Evolutionary conservation across 2,113 vertebrate species (phyloP).

Genomic region (Phocoena phocoena): DNA sequence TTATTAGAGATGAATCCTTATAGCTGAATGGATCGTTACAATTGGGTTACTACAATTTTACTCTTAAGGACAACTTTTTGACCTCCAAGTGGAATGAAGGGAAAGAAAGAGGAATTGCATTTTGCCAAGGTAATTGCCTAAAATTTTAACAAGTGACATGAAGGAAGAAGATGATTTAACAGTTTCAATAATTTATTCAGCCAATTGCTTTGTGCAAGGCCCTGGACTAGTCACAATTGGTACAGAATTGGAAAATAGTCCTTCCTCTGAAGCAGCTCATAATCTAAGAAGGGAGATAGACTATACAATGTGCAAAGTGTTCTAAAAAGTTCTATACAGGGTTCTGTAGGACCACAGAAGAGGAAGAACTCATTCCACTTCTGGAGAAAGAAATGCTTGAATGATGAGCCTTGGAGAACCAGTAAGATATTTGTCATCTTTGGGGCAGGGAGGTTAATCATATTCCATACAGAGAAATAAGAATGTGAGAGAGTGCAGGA

Average conservation of each 20-base stretch:
- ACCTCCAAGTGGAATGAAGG: slow-evolving; percentile 24
- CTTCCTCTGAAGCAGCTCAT: background rate
- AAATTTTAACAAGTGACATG: background rate
- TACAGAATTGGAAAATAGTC: background rate
- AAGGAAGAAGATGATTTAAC: background rate
- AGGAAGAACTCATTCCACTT: background rate
- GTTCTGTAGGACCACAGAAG: background rate
- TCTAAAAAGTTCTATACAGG: background rate
- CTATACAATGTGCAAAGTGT: background rate
- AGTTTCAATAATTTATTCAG: background rate
- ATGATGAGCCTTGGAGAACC: background rate
- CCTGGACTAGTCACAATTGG: background rate
- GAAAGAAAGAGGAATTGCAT: background rate
- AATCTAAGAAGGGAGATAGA: background rate
- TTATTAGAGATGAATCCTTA: slow-evolving; percentile 17
- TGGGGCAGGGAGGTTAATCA: background rate
- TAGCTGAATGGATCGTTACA: background rate
- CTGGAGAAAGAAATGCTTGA: background rate
- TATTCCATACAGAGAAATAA: background rate
- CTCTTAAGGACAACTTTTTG: background rate
- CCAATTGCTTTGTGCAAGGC: slow-evolving; percentile 14
- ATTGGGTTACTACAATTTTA: background rate
- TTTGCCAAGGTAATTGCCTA: slow-evolving; percentile 20
- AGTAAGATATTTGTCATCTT: background rate
- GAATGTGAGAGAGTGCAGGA: background rate